Percentiles rank a stretch among this genome's conserved stretches.
Conservation (phyloP, 2,797 vertebrate species). For the Cottoperca gobio region DNA sequence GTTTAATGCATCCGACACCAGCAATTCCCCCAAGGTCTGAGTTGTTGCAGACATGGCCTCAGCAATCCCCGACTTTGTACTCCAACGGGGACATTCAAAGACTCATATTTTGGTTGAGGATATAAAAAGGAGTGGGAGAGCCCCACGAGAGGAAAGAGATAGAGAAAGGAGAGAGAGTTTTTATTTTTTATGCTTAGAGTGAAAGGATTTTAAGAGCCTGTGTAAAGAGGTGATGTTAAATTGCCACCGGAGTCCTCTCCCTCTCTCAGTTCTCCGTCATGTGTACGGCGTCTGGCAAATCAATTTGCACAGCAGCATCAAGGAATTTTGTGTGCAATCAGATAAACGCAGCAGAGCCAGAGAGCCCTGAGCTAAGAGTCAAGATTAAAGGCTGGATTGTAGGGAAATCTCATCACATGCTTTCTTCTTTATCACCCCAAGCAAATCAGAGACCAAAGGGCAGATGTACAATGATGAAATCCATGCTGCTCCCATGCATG, state of each 20-base stretch:
- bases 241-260: constrained; percentile 67
- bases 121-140: constrained; percentile 53
- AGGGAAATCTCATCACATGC: constrained; percentile 61
- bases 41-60: constrained; percentile 47
- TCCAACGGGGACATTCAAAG: constrained; percentile 68
- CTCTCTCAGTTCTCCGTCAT: constrained; percentile 30
- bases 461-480: constrained; percentile 40
- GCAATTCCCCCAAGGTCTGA: constrained; percentile 62
- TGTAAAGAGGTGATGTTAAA: constrained; percentile 73
- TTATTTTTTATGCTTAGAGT: constrained; percentile 46
- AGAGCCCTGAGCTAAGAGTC: constrained; percentile 58
- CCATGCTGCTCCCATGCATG: constrained; percentile 12
- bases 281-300: constrained; percentile 52
- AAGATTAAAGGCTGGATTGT: constrained; percentile 72
- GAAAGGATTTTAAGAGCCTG: constrained; percentile 67
- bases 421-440: constrained; percentile 64
- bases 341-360: constrained; percentile 65
- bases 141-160: constrained; percentile 41
- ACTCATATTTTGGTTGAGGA: constrained; percentile 57
- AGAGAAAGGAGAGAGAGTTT: constrained; percentile 29
- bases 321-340: constrained; percentile 74
- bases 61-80: constrained; percentile 30
- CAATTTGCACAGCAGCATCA: constrained; percentile 62
- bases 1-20: constrained; percentile 73
- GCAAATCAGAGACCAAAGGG: constrained; percentile 49